phyloP scores from a whole-genome alignment of 2,113 vertebrate species.

The Setophaga kirtlandii region DNA sequence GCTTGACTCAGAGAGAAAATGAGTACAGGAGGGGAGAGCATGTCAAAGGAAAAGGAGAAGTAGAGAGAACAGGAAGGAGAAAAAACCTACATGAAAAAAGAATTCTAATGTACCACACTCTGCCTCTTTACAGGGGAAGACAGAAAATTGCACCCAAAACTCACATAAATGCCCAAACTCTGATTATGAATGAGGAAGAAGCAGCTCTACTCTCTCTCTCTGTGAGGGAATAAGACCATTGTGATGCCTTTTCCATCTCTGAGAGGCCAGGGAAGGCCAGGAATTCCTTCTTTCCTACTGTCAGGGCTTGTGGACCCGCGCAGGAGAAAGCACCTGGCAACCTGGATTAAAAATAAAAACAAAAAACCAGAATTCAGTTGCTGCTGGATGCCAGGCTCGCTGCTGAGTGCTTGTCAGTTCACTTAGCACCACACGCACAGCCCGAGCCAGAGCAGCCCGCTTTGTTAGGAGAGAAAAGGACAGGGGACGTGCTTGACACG shows the following conservation, averaged over 20 bases:
- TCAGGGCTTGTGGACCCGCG: not conserved
- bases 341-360: not conserved
- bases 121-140: conserved; percentile 45
- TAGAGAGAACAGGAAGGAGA: conserved; percentile 31
- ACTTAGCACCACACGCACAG: not conserved
- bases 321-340: not conserved
- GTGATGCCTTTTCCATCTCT: not conserved
- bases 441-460: not conserved
- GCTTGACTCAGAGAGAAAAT: conserved; percentile 49
- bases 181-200: conserved; percentile 31
- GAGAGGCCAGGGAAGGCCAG: not conserved
- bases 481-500: not conserved
- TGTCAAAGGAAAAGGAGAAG: conserved; percentile 5
- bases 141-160: conserved; percentile 64
- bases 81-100: conserved; percentile 45
- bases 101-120: conserved; percentile 60
- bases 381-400: not conserved
- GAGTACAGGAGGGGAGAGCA: not conserved
- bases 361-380: not conserved
- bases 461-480: not conserved
- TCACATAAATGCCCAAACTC: conserved; percentile 22
- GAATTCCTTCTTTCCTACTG: not conserved
- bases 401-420: not conserved
- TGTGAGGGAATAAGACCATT: not conserved
- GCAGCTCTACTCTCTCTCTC: conserved; percentile 11